A percentile compares a stretch with the other conserved stretches of the same genome.
Evolutionary conservation across 2,797 vertebrate genomes (phyloP).

Genomic region (Sebastes reedi): DNA sequence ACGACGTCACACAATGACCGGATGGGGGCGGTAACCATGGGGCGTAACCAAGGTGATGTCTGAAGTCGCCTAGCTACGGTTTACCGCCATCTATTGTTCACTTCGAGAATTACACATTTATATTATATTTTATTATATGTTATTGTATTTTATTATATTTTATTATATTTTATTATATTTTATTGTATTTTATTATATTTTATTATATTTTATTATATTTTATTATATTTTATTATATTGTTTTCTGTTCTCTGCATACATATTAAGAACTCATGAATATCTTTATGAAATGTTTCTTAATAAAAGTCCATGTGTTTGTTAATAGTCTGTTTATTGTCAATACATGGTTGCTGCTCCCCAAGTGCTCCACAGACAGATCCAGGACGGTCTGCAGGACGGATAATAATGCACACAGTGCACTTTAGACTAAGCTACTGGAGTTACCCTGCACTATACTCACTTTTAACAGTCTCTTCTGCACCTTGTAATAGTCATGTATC

Average conservation of each 20-base stretch:
- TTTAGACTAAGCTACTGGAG: too few relatives aligned
- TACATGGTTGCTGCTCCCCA: too few relatives aligned
- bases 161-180: too few relatives aligned
- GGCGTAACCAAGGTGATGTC: background rate
- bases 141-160: background rate
- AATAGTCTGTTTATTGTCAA: too few relatives aligned
- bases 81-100: slow-evolving; percentile 30
- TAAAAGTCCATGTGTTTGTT: background rate
- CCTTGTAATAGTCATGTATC: too few relatives aligned
- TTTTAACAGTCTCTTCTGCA: too few relatives aligned
- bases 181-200: background rate
- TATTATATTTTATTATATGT: background rate
- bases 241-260: background rate
- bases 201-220: too few relatives aligned
- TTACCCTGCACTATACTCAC: too few relatives aligned
- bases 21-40: background rate
- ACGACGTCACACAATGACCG: slow-evolving; percentile 39
- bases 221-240: background rate
- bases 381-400: too few relatives aligned
- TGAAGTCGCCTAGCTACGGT: background rate
- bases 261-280: background rate
- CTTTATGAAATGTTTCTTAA: background rate
- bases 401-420: too few relatives aligned
- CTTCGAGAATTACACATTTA: background rate
- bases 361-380: too few relatives aligned